Base-by-base conservation (phyloP, 2,888 invertebrate genomes). In the Mythimna impura region DNA sequence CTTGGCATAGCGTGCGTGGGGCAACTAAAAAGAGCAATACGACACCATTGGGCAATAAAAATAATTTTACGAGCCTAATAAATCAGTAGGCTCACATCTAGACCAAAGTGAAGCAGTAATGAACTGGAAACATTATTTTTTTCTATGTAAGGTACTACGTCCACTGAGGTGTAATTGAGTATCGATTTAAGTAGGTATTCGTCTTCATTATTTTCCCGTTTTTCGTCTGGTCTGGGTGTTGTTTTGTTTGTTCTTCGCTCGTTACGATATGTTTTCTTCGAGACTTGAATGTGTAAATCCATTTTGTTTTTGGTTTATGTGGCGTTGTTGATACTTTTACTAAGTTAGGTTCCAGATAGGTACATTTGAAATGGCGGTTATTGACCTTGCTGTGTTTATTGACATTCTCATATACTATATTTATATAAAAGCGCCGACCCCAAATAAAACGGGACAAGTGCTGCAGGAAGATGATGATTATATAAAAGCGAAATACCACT, bases 51-150 rank as follows among this genome's bases (percentile, higher is more conserved):
- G 60, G 62, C 67, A 78, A 76, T 84, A 83, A 83, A 84, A 78
- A 67, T 73, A 61, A 69, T 83, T 85, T 85, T 85, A 84, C 70
- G 72, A 69, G 57, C 71, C 0, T 17, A 68, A 76, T 83, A 84
- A 85, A 76, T 85, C 76, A 73, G 68, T 64, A 54, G 64, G 61
- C 61, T 58, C 75, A 60, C 65, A 63, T 69, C 77, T 66, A 85
- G 67, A 69, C 62, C 40, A 10, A 67, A 76, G 72, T 76, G 70
- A 70, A 61, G n/a, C 52, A 43, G 60, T 76, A 83, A 85, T 86
- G 81, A 84, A 80, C 76, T 82, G 70, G 73, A 76, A 83, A 66
- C 20, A 61, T 61, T 43, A 54, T 6, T 30, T 57, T 62, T 84
- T 75, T 69, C 25, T 55, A 17, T 17, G 9, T 73, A 61, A 73